Conservation (phyloP, 1,140 invertebrate species). For the Pectinophora gossypiella region DNA sequence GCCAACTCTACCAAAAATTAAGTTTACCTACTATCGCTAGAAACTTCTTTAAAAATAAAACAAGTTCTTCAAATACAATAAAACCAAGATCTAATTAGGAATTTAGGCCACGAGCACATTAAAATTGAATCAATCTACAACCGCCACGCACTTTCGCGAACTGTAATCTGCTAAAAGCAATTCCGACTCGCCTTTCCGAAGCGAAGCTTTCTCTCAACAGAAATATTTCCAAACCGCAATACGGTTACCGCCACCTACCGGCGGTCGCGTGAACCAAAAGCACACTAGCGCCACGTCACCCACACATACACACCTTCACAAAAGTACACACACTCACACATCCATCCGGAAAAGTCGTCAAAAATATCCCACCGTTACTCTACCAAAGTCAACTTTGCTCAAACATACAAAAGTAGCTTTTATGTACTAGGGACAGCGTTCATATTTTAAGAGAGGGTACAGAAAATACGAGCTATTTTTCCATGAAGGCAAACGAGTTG, state of each 20-base stretch:
- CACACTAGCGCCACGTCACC: constrained; percentile 51
- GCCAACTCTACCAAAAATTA: too few species aligned
- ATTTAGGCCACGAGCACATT: not conserved
- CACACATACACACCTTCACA: constrained; percentile 29
- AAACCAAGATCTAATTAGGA: not conserved
- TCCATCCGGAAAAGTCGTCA: constrained; percentile 38
- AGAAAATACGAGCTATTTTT: constrained; percentile 17
- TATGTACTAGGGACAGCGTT: constrained; percentile 3
- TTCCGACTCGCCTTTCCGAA: constrained; percentile 26
- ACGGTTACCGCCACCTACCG: constrained; percentile 49
- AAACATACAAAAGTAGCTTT: constrained; percentile 19
- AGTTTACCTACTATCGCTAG: too few species aligned
- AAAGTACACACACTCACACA: constrained; percentile 36
- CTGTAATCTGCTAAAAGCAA: constrained; percentile 28
- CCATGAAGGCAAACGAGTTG: not conserved
- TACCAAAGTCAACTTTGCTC: not conserved
- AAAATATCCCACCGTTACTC: constrained; percentile 30
- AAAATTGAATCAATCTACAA: constrained; percentile 1
- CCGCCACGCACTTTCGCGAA: constrained; percentile 5
- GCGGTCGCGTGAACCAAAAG: constrained; percentile 21
- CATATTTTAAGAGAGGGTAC: constrained; percentile 5
- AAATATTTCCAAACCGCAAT: constrained; percentile 23
- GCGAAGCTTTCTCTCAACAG: constrained; percentile 11
- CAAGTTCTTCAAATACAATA: too few species aligned
- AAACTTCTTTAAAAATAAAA: too few species aligned